Conservation (phyloP, 2,113 vertebrate species). For the Psittacula cyanocephala region DNA sequence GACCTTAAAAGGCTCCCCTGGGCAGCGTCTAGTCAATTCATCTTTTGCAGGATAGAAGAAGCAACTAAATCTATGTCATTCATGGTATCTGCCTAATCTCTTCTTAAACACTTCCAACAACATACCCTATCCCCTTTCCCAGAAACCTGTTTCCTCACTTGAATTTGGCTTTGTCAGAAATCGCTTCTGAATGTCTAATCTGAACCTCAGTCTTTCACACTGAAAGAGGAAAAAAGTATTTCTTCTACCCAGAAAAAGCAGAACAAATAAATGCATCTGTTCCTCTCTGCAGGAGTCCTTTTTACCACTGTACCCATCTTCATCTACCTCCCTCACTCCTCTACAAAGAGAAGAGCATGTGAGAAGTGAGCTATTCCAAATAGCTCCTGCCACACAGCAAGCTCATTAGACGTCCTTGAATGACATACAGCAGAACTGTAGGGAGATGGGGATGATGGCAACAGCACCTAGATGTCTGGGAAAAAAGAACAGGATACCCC, state of each 20-base stretch:
- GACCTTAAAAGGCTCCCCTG: background rate
- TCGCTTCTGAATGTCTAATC: background rate
- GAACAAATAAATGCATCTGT: background rate
- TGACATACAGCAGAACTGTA: background rate
- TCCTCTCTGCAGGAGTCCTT: background rate
- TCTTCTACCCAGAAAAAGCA: background rate
- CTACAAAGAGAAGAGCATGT: background rate
- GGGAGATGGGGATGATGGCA: background rate
- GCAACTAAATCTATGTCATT: background rate
- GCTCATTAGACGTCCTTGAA: background rate
- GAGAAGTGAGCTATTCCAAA: background rate
- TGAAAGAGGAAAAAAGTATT: background rate
- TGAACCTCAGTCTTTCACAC: background rate
- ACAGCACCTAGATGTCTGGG: accelerated
- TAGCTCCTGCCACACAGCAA: background rate
- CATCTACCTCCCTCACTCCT: background rate
- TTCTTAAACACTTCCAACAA: background rate
- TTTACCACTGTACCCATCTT: background rate
- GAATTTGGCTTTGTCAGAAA: background rate
- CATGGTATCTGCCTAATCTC: background rate
- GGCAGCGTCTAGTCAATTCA: background rate
- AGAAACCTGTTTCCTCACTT: background rate
- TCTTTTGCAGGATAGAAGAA: background rate
- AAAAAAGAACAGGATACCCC: background rate
- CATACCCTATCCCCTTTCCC: background rate